Evolutionary conservation across 2,888 invertebrate species (phyloP).

Genomic region (Eilema griseolum): DNA sequence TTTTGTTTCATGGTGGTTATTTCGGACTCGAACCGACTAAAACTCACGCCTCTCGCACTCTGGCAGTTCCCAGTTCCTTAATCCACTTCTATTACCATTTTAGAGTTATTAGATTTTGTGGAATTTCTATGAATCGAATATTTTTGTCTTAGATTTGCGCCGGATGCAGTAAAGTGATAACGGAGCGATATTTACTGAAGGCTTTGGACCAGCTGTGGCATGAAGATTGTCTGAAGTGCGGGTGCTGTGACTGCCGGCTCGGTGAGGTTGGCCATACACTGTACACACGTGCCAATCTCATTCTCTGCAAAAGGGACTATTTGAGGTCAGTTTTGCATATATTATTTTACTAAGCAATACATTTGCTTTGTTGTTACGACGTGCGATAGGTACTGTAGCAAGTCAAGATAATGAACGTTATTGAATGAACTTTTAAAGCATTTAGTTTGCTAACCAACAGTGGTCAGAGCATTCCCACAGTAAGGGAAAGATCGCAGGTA

Average conservation of each 20-base stretch:
- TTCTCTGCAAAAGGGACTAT: slow-evolving; percentile 98
- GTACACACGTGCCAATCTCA: slow-evolving; percentile 97
- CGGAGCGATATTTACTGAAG: slow-evolving; percentile 95
- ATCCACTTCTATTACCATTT: neutral
- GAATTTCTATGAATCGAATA: neutral
- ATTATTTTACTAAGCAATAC: neutral
- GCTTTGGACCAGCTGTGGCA: slow-evolving; percentile 98
- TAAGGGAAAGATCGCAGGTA: too few species aligned
- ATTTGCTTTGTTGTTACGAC: neutral
- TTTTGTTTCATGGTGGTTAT: too few species aligned
- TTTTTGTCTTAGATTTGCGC: slow-evolving; percentile 91
- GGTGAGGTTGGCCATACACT: slow-evolving; percentile 98
- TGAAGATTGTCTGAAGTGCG: slow-evolving; percentile 98
- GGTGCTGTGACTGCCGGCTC: slow-evolving; percentile 98
- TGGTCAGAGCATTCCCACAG: too few species aligned
- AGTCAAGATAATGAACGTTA: neutral
- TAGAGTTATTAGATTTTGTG: neutral
- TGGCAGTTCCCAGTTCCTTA: neutral
- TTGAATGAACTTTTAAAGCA: too few species aligned
- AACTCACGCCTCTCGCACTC: too few species aligned
- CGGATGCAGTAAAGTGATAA: slow-evolving; percentile 97
- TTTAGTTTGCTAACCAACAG: too few species aligned
- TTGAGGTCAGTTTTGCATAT: slow-evolving; percentile 89
- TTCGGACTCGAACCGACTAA: too few species aligned
- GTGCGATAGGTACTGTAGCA: neutral